Evolutionary conservation across 2,888 invertebrate genomes (phyloP).

Genomic region (Phengaris alcon): DNA sequence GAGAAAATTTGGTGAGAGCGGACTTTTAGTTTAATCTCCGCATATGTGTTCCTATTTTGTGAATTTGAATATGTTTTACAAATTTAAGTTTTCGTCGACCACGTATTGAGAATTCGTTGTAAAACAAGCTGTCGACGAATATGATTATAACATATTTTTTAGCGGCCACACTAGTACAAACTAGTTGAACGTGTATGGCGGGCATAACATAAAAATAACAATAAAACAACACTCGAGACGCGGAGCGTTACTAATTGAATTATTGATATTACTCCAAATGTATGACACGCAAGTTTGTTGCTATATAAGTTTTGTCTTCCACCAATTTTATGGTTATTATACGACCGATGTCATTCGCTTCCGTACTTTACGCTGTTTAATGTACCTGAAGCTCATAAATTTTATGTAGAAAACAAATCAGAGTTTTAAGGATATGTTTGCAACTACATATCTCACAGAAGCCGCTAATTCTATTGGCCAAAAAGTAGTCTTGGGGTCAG

Average conservation of each 20-base stretch:
- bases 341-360: background rate
- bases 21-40: slow-evolving; percentile 14
- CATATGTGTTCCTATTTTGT: background rate
- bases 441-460: background rate
- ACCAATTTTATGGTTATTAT: background rate
- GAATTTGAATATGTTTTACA: background rate
- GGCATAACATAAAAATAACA: background rate
- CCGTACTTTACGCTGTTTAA: background rate
- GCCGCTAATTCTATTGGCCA: no score
- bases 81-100: background rate
- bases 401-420: background rate
- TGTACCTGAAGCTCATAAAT: background rate
- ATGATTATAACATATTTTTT: no score
- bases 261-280: slow-evolving; percentile 1
- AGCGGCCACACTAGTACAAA: no score
- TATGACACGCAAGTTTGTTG: background rate
- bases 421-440: background rate
- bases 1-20: slow-evolving; percentile 19
- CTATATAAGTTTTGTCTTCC: background rate
- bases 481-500: no score
- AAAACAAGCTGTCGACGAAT: background rate
- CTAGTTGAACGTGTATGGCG: background rate
- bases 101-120: background rate
- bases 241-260: background rate
- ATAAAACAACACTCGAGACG: background rate